Evolutionary conservation across 2,888 invertebrate species (phyloP), one percentile per base, ranked within the genome.

Genomic region (Melanargia galathea): DNA sequence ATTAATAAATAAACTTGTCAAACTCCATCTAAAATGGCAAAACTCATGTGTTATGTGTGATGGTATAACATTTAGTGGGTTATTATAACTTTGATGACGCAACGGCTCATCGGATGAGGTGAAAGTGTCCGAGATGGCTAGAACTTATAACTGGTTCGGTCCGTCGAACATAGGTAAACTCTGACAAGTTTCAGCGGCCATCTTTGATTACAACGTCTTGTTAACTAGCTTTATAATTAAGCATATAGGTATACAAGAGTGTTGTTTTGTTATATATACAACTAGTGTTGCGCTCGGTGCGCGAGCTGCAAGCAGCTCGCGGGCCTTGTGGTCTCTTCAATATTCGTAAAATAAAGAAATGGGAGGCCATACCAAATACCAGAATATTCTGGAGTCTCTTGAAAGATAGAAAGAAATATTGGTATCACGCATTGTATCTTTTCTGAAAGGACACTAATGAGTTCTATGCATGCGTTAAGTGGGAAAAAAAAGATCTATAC

Each of bases 81-180:
- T n/a, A n/a, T n/a, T n/a, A n/a, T n/a, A n/a, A 71, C 70, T 71
- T 69, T 70, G 65, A 67, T 75, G 74, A 75, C 71, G 71, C 71
- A 77, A 77, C 68, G 62, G 57, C 61, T 66, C 66, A 68, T 66
- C 62, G 61, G 60, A 65, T 65, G 68, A 68, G 77, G 80, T 75
- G 80, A 81, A 81, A 81, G 81, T 81, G 75, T 70, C 73, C 68
- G 73, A 63, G 70, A 71, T 69, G 70, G 65, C 64, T 66, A 63
- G 57, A 72, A 78, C 75, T 73, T 65, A 62, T 54, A 73, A 78
- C 75, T 72, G 73, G 76, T 77, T 72, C 69, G 60, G 51, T 59
- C 58, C 45, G 54, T 63, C 55, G 54, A 51, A 64, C 43, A 26
- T 57, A 40, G 10, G 26, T 51, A 59, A 26, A 51, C 49, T 40